These are phyloP conservation scores for Hippocampus barbouri DNA, from an alignment of 2,113 vertebrate genomes.

Conservation along the genomic window DNA sequence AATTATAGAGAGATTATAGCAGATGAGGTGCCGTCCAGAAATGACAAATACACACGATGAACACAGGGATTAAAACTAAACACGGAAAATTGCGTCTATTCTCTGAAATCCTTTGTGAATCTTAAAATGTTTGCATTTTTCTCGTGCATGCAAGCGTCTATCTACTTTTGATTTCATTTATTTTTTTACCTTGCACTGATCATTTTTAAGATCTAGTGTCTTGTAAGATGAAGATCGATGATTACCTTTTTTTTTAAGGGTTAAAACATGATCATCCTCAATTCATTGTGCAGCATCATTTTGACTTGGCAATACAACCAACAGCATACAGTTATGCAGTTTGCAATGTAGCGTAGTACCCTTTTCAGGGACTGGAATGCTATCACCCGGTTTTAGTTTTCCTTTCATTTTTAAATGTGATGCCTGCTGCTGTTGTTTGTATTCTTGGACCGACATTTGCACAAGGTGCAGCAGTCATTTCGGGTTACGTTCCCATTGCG, in stretches of 20 bases:
- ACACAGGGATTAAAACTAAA: conserved; percentile 24
- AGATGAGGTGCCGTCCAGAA: conserved; percentile 29
- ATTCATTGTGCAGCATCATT: background rate
- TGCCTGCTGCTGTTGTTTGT: background rate
- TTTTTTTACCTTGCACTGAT: no score
- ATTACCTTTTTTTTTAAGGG: no score
- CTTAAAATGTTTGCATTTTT: background rate
- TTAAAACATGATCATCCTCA: background rate
- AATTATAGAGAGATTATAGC: conserved; percentile 55
- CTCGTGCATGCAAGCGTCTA: background rate
- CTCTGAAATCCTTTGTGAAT: background rate
- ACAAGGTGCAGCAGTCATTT: no score
- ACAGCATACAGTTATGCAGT: background rate
- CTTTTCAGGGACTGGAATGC: background rate
- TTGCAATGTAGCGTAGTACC: background rate
- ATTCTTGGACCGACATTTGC: background rate
- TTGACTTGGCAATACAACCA: background rate
- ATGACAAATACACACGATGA: conserved; percentile 24
- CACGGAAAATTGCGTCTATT: conserved; percentile 7
- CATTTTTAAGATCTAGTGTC: background rate
- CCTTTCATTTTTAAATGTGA: background rate
- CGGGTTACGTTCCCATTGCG: no score
- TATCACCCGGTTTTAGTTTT: background rate
- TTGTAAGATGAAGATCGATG: no score
- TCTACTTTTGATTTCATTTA: background rate